Evolutionary conservation across 2,888 invertebrate genomes (phyloP), one percentile per base, ranked within the genome.

Genomic region (Cryptophagus acutangulus): DNA sequence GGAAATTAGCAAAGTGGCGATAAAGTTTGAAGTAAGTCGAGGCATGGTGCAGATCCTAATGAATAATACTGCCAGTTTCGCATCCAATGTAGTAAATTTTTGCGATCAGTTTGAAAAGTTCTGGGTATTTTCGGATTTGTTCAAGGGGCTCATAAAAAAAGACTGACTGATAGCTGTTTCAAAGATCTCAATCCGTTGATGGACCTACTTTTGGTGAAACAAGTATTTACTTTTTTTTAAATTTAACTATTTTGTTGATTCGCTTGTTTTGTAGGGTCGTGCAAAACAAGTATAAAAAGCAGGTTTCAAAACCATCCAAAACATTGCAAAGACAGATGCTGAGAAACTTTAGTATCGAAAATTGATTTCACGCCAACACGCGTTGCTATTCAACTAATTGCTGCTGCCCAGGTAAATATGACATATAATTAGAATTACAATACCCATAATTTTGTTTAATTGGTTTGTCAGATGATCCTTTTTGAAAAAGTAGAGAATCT

Each of bases 181-280:
- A 72, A 77, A 1, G 92, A 93, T 54, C 71, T 96, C 38, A 72
- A 82, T 18, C 82, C 84, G 8, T 74, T 97, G 13, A 80, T 96
- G 82, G 87, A 91, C 50, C 74, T 96, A 51, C 94, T 95, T 1
- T 79, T 82, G 13, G 91, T 96, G 2, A 89, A 86, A 74, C 81
- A 85, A 71, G 84, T 84, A n/a, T n/a, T n/a, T n/a, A n/a, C n/a
- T n/a, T n/a, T n/a, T n/a, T n/a, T n/a, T n/a, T n/a, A n/a, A n/a
- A n/a, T n/a, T n/a, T n/a, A n/a, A n/a, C n/a, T n/a, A n/a, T n/a
- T n/a, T n/a, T n/a, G n/a, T n/a, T n/a, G n/a, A n/a, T n/a, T n/a
- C n/a, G 37, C 37, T 49, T 36, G 45, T 29, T 43, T 49, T 57
- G 52, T 63, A 86, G 83, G 87, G 84, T 45, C 78, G 95, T 45